Evolutionary conservation across 1,140 invertebrate species (phyloP), one percentile per base, ranked within the genome.

Genomic region (Zaprionus ghesquierei): DNA sequence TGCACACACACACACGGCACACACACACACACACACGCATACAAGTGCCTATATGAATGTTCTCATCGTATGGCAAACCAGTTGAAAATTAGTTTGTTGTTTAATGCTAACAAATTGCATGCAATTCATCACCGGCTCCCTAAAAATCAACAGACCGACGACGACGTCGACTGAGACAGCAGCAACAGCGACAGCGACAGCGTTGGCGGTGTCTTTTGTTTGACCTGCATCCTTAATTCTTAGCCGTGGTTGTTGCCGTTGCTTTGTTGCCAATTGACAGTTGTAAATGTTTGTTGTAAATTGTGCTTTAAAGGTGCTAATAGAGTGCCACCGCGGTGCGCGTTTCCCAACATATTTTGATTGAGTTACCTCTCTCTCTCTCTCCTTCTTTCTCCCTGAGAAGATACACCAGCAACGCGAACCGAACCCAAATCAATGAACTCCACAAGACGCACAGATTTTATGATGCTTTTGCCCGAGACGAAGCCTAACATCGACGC

Each of bases 281-380:
- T 90, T 90, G 89, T 90, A 90, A 90, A 90, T 90, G 89, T 89
- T 84, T 81, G 85, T 80, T 87, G 84, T 89, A 89, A 89, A 89
- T 78, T 89, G 84, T 89, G 85, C 84, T 85, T 85, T 81, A 89
- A 44, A 90, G 89, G 89, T 90, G 89, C 89, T 90, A 90, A 90
- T 90, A 90, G 89, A 90, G 70, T 90, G 89, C 82, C 89, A 90
- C 84, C 89, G 85, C 77, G 75, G 81, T 86, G 81, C 82, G 82
- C 81, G 84, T 82, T 84, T 81, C 74, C 75, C 79, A 79, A 82
- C 50, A 35, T 41, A 41, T 71, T 85, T 86, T 84, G 82, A 86
- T 86, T 86, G 82, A 86, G 84, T 87, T 82, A 72, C 71, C 68
- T 15, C n/a, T 41, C 35, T 41, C 2, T 15, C 64, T 15, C 35